Base-by-base conservation (phyloP, 2,888 invertebrate genomes). In the Noctuana brunneofusca region DNA sequence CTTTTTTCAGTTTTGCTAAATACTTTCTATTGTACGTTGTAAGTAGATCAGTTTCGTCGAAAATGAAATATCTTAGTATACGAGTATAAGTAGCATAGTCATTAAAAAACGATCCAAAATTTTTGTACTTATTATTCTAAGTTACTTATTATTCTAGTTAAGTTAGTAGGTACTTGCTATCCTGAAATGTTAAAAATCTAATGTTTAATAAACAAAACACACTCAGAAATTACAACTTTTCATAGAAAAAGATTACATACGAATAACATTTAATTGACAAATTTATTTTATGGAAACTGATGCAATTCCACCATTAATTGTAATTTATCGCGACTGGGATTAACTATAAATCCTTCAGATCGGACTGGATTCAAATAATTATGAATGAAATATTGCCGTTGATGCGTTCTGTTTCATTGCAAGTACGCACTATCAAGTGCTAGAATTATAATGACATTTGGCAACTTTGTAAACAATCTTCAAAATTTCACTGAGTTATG, bases 271-370 rank as follows among this genome's bases (percentile, higher is more conserved):
- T 58, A 59, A 50, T 58, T 58, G 58, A 58, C 58, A 43, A 52
- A 12, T 52, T 30, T 59, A 52, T 59, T 14, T 9, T 59, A 27
- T 43, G 43, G 27, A 30, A 43, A 52, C 30, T 52, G 41, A 30
- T 43, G 46, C 46, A 14, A 32, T n/a, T 24, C 18, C 27, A 30
- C 24, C 12, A 30, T 59, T 59, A 59, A 60, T 54, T 60, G 54
- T 54, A 60, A 60, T 60, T 54, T 60, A 60, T 54, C 54, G 60
- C 27, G 35, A 32, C 46, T 32, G 18, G 38, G 53, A 60, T 48
- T 48, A 27, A 14, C 48, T 35, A 62, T 62, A 62, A 62, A 62
- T 62, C 60, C 27, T 62, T 55, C 60, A 49, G 14, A 24, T 55
- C 32, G 16, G 54, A 49, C 35, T 48, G 38, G n/a, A 55, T 22